Conservation (phyloP, 2,797 vertebrate species). For the Phoebastria nigripes region DNA sequence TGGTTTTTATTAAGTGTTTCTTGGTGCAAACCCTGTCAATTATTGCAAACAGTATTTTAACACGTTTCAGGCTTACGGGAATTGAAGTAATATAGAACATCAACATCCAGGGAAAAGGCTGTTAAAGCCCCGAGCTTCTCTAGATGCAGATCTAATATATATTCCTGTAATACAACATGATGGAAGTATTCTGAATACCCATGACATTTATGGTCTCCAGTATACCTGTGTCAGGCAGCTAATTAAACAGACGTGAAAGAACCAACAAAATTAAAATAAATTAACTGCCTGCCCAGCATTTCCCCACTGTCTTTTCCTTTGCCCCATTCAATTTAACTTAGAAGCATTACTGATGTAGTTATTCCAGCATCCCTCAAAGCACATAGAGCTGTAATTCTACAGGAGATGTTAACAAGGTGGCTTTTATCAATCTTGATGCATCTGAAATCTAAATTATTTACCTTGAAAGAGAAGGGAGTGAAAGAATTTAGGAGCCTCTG, state of each 20-base stretch:
- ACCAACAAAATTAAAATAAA: constrained; percentile 21
- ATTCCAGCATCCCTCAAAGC: not conserved
- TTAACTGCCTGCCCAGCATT: not conserved
- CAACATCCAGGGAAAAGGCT: not conserved
- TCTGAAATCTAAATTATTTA: constrained; percentile 47
- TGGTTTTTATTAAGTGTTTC: not conserved
- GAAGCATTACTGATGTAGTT: not conserved
- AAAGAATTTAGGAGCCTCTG: constrained; percentile 2
- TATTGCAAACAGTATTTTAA: not conserved
- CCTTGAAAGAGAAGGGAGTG: not conserved
- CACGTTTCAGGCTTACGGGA: not conserved
- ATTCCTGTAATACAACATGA: not conserved
- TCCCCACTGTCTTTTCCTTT: not conserved
- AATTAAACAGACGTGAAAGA: constrained; percentile 24
- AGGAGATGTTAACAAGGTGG: constrained; percentile 5
- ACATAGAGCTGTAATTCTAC: not conserved
- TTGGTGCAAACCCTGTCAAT: not conserved
- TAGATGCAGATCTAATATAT: not conserved
- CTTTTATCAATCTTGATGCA: constrained; percentile 24
- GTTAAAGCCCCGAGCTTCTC: not conserved
- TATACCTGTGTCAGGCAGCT: not conserved
- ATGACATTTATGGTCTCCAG: not conserved
- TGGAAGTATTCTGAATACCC: not conserved
- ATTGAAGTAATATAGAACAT: not conserved
- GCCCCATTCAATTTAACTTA: not conserved